Base-by-base conservation (phyloP, 1,140 invertebrate genomes). In the Melitaea cinxia region DNA sequence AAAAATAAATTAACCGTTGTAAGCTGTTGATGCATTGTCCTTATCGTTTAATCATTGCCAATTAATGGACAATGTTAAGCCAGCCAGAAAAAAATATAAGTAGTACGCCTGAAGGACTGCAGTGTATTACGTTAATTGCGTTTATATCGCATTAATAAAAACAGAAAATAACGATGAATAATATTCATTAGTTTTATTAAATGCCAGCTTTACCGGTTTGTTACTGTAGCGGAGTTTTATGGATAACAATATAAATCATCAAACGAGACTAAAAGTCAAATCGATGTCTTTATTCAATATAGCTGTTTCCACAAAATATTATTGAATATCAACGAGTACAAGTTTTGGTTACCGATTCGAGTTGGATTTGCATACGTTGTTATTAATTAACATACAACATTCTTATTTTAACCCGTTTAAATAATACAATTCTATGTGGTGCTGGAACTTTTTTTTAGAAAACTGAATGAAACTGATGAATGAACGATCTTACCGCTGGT, bases 11-110 rank as follows among this genome's bases (percentile, higher is more conserved):
- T 69, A 58, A 60, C 61, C 61, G 65, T 68, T 69, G 65, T 69
- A 68, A 65, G 42, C 70, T 71, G 55, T 71, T 75, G 65, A 76
- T 76, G 65, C 45, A 68, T 71, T 62, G 35, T 19, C 52, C 66
- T 71, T 75, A 83, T 82, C 73, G 60, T 62, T 65, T 66, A 68
- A 82, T 83, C 73, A 69, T 75, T 61, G 56, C 73, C 72, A 78
- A 80, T 80, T 73, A 77, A 74, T 75, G 65, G 61, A 71, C 26
- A 68, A 67, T 59, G 52, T 71, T 74, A 78, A 75, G 64, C 72
- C 58, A 70, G 65, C 58, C 63, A 72, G 52, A 69, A 65, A 62
- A 45, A 72, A 67, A 72, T 69, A 64, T 73, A 69, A 58, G 65
- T 33, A 68, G 68, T 50, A 50, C 45, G 49, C 52, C 69, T 65